Conservation (phyloP, 1,140 invertebrate genomes). For the Ladona fulva region DNA sequence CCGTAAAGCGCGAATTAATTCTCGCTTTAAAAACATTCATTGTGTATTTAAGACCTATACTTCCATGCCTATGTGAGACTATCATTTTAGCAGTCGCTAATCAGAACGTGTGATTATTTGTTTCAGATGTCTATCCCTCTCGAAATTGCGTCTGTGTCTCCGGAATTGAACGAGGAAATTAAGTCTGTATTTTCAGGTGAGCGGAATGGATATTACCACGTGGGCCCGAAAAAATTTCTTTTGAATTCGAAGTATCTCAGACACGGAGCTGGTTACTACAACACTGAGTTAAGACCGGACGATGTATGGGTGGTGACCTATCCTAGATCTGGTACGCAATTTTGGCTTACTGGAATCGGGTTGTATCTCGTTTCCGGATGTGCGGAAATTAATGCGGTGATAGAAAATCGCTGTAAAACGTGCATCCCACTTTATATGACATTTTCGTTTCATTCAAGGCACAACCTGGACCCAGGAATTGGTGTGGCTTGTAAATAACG, state of each 20-base stretch:
- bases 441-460: conserved; percentile 25
- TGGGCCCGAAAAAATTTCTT: not conserved
- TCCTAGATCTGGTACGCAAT: conserved; percentile 27
- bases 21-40: too few species aligned
- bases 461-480: conserved; percentile 38
- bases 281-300: conserved; percentile 22
- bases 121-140: not conserved
- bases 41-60: too few species aligned
- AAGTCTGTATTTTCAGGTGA: not conserved
- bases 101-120: not conserved
- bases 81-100: too few species aligned
- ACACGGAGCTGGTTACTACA: conserved; percentile 20
- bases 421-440: too few species aligned
- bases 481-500: conserved; percentile 32
- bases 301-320: conserved; percentile 27
- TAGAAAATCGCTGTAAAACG: too few species aligned
- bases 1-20: too few species aligned
- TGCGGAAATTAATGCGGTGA: too few species aligned
- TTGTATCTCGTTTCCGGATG: not conserved
- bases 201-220: not conserved
- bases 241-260: conserved; percentile 17
- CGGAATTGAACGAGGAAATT: not conserved
- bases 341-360: not conserved
- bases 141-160: not conserved
- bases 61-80: too few species aligned